These are phyloP conservation scores for Orchesellides sinensis DNA, from an alignment of 2,888 invertebrate species.

Conservation along the genomic window DNA sequence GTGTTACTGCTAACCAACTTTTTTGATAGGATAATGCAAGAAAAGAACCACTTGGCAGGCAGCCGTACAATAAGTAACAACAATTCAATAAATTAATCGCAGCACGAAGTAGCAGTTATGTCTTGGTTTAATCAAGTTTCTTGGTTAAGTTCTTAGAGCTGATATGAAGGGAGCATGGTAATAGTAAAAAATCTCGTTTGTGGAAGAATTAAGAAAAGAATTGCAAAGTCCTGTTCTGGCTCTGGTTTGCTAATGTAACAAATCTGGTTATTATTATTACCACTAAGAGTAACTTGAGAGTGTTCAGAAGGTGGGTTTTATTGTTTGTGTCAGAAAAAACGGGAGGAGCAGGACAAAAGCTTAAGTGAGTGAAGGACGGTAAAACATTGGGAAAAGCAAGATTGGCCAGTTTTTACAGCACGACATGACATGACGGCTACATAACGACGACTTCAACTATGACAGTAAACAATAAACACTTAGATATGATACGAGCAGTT, in stretches of 20 bases:
- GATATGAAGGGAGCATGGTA: no score
- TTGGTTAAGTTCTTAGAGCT: no score
- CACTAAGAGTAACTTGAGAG: no score
- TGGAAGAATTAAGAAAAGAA: no score
- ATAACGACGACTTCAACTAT: no score
- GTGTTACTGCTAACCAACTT: not conserved
- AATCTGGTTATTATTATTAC: not conserved
- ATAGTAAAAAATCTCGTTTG: no score
- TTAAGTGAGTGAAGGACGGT: not conserved
- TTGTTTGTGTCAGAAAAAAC: conserved; percentile 38
- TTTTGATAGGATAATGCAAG: no score
- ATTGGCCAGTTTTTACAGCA: conserved; percentile 43
- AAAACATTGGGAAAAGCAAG: conserved; percentile 4
- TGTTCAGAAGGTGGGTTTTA: not conserved
- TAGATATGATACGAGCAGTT: no score
- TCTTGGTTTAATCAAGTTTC: conserved; percentile 43
- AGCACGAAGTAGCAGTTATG: conserved; percentile 15
- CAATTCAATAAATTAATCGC: not conserved
- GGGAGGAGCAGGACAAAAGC: conserved; percentile 37
- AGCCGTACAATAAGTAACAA: conserved; percentile 27
- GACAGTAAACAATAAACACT: no score
- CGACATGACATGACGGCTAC: conserved; percentile 28
- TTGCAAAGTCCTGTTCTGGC: not conserved
- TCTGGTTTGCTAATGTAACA: not conserved
- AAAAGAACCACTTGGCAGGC: conserved; percentile 31